A percentile compares a stretch with the other conserved stretches of the same genome.
These are phyloP conservation scores for Ochropacha duplaris DNA, from an alignment of 2,888 invertebrate genomes.

Conservation along the genomic window DNA sequence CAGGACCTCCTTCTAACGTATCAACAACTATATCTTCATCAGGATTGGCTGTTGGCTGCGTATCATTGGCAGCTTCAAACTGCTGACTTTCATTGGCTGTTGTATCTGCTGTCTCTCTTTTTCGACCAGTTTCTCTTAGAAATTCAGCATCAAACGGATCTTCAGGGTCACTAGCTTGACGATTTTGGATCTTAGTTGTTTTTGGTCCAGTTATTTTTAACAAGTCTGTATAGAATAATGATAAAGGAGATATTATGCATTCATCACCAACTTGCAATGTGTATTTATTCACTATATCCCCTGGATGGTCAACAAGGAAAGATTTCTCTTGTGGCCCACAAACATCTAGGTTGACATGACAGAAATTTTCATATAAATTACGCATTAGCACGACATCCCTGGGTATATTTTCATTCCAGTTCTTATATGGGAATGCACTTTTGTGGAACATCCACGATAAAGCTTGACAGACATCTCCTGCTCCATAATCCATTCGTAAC, in stretches of 20 bases:
- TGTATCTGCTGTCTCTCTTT: slow-evolving; percentile 71
- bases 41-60: slow-evolving; percentile 72
- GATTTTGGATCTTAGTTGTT: slow-evolving; percentile 88
- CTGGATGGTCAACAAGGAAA: slow-evolving; percentile 89
- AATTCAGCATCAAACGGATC: slow-evolving; percentile 97
- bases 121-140: slow-evolving; percentile 92
- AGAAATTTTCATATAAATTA: slow-evolving; percentile 93
- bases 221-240: slow-evolving; percentile 94
- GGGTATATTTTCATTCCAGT: slow-evolving; percentile 88
- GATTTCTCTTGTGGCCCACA: slow-evolving; percentile 94
- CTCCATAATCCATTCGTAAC: slow-evolving; percentile 93
- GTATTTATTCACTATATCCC: slow-evolving; percentile 86
- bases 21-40: slow-evolving; percentile 91
- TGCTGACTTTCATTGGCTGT: slow-evolving; percentile 68
- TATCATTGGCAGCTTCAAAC: slow-evolving; percentile 77
- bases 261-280: slow-evolving; percentile 95
- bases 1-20: slow-evolving; percentile 77
- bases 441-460: slow-evolving; percentile 94
- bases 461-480: slow-evolving; percentile 95
- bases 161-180: slow-evolving; percentile 90
- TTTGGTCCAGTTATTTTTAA: slow-evolving; percentile 92
- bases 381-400: slow-evolving; percentile 91
- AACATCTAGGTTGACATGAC: slow-evolving; percentile 94
- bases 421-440: slow-evolving; percentile 94
- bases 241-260: slow-evolving; percentile 94